These are phyloP conservation scores for Pedetes capensis DNA, from an alignment of 2,113 vertebrate genomes.

Conservation along the genomic window DNA sequence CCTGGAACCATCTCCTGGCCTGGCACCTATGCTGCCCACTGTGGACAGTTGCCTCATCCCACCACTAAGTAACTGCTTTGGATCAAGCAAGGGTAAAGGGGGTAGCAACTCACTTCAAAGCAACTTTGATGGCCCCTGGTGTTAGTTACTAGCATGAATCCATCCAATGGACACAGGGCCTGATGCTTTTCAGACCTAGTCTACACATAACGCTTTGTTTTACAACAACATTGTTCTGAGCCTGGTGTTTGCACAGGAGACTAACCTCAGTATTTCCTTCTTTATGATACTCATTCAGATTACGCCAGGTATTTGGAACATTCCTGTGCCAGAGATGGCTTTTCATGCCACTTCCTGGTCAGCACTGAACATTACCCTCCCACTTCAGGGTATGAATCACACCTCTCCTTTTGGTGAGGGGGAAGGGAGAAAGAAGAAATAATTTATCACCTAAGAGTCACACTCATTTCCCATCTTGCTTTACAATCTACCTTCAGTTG, in stretches of 20 bases:
- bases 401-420: neutral
- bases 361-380: neutral
- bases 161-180: neutral
- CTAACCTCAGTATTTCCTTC: neutral
- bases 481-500: neutral
- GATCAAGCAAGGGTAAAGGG: neutral
- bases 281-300: neutral
- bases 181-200: neutral
- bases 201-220: neutral
- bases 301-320: neutral
- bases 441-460: neutral
- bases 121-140: neutral
- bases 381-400: constrained; percentile 1
- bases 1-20: neutral
- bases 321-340: neutral
- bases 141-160: neutral
- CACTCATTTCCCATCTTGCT: neutral
- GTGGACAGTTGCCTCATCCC: neutral
- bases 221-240: neutral
- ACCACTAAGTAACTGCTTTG: neutral
- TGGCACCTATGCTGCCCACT: neutral
- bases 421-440: neutral
- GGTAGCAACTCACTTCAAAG: constrained; percentile 30
- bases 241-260: neutral
- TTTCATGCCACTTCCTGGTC: constrained; percentile 13